Conservation (phyloP, 2,113 vertebrate genomes). For the Salvelinus sp. region DNA sequence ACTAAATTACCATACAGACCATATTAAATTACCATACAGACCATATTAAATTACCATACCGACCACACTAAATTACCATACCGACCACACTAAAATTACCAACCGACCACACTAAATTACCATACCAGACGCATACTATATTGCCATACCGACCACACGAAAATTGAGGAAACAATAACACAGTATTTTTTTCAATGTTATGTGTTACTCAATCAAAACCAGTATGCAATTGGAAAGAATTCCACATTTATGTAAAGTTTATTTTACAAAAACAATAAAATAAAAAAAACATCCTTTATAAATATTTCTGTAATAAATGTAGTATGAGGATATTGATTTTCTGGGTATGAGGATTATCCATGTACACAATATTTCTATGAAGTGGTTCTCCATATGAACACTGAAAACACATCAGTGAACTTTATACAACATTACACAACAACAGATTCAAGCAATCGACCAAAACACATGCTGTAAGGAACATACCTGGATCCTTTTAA, state of each 20-base stretch:
- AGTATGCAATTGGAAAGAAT: neutral
- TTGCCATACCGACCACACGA: neutral
- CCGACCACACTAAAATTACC: no score
- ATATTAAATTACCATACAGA: no score
- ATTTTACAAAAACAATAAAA: conserved; percentile 53
- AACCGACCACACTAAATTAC: no score
- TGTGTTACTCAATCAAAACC: neutral
- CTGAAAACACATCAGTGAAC: conserved; percentile 37
- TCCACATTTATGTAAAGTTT: conserved; percentile 40
- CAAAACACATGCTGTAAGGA: neutral
- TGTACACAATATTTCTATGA: conserved; percentile 58
- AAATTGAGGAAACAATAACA: neutral
- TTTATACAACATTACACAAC: conserved; percentile 20
- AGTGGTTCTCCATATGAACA: conserved; percentile 42
- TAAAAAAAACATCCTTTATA: conserved; percentile 34
- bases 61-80: no score
- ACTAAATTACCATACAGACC: no score
- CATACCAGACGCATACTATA: neutral
- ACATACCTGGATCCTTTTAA: neutral
- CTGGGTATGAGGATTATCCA: conserved; percentile 49
- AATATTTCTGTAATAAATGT: conserved; percentile 61
- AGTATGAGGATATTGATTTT: conserved; percentile 45
- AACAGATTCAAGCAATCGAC: neutral
- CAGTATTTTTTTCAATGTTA: neutral
- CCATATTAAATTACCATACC: no score